Evolutionary conservation across 2,888 invertebrate species (phyloP).

Genomic region (Drosophila mayaguana): DNA sequence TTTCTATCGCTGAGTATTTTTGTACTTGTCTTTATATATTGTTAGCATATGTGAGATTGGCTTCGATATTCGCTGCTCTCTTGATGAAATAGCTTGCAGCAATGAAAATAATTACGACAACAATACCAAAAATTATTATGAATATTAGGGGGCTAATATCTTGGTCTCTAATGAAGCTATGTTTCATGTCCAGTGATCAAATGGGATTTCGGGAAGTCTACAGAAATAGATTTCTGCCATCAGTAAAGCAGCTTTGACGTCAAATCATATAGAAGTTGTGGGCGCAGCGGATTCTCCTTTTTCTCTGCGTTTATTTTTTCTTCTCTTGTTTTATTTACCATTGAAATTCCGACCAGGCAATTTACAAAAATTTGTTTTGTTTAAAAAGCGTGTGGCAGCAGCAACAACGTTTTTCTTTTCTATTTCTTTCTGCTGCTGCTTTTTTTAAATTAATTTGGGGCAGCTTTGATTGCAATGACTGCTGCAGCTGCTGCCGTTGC

Average conservation of each 20-base stretch:
- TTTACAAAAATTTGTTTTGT: constrained; percentile 76
- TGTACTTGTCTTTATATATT: not conserved
- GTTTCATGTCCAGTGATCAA: not conserved
- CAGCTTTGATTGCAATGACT: constrained; percentile 69
- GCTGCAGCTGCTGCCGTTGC: constrained; percentile 7
- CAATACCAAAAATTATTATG: not conserved
- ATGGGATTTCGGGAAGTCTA: not conserved
- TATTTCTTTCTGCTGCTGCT: constrained; percentile 19
- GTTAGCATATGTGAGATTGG: not conserved
- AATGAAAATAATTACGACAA: not conserved
- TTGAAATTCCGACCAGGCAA: constrained; percentile 76
- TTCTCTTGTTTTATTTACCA: constrained; percentile 64
- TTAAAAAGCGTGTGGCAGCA: constrained; percentile 63
- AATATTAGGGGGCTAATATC: not conserved
- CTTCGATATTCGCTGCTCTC: not conserved
- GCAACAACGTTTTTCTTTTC: constrained; percentile 30
- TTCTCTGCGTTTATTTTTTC: not conserved
- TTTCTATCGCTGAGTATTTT: not conserved
- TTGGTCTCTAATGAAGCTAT: not conserved
- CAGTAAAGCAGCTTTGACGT: constrained; percentile 63
- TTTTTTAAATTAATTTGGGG: constrained; percentile 74
- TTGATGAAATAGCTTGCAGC: not conserved
- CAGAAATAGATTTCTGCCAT: constrained; percentile 32
- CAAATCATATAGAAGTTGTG: constrained; percentile 28
- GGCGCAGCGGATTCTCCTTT: constrained; percentile 1